Evolutionary conservation across 2,113 vertebrate species (phyloP), one percentile per base, ranked within the genome.

Genomic region (Nycticorax nycticorax): DNA sequence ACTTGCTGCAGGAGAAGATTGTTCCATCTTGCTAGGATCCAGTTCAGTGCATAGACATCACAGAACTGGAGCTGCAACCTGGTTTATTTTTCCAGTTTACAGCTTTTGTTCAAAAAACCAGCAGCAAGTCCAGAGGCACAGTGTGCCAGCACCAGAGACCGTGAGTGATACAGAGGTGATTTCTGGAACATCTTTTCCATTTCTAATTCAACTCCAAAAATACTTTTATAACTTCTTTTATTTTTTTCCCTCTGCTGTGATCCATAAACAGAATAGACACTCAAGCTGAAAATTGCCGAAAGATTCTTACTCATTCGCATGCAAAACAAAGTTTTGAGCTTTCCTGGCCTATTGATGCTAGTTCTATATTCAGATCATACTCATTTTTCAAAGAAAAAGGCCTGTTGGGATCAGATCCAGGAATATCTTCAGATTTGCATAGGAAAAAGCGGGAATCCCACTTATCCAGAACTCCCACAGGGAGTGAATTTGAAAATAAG

Each of bases 1-100:
- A 67, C 67, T 96, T 92, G 78, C 66, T 93, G 89, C 22, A 85
- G 72, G 43, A 80, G 75, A 82, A 85, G 57, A 79, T 66, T 66
- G 75, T 85, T 95, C 85, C 87, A 60, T 96, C 84, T 64, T 80
- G 77, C 69, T 45, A 80, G 55, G 95, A 97, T 92, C n/a, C 93
- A 85, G 89, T 71, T 95, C 85, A 87, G 52, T 92, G 92, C 62
- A 81, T 50, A 96, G 63, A 95, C 83, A 94, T 86, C 5, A 55
- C 43, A 90, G 83, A 92, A 89, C 30, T 66, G 71, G 80, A 96
- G 81, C 47, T 6, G 6, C 66, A 85, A 30, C 48, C 69, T 39
- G 52, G 21, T 64, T 95, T 92, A 89, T 84, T 94, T 92, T 74
- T 80, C 72, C 84, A 87, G 45, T 89, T 67, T 85, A 64, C 33